Evolutionary conservation across 2,797 vertebrate species (phyloP).

Genomic region (Gobio occitaniae): DNA sequence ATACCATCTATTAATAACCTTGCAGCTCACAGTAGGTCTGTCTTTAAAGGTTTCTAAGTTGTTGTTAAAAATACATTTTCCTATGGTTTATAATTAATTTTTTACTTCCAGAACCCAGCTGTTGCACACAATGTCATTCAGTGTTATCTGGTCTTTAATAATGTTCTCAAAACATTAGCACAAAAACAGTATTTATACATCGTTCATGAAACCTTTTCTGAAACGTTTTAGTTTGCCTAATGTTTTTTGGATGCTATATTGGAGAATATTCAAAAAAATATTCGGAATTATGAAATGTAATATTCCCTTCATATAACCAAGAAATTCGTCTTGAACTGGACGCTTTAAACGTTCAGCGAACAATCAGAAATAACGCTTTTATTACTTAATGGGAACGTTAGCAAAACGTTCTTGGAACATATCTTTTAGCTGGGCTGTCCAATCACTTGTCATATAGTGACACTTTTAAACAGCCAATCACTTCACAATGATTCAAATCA

Average conservation of each 20-base stretch:
- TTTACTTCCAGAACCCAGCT: not conserved
- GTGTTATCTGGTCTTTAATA: not conserved
- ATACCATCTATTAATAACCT: not conserved
- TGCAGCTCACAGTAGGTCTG: not conserved
- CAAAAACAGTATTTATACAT: too few species aligned
- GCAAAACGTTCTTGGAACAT: not conserved
- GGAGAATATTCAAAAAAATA: not conserved
- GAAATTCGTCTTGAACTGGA: not conserved
- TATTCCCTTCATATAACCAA: not conserved
- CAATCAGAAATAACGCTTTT: not conserved
- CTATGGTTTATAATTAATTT: too few species aligned
- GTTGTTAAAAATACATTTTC: not conserved
- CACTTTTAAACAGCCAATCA: not conserved
- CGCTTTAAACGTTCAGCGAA: not conserved
- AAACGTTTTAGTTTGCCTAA: not conserved
- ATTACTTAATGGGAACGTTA: not conserved
- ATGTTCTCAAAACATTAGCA: not conserved
- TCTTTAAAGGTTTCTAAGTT: not conserved
- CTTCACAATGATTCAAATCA: not conserved
- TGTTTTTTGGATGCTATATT: not conserved
- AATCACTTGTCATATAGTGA: not conserved
- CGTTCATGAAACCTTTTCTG: too few species aligned
- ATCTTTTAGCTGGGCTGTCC: not conserved
- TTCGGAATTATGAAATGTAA: too few species aligned
- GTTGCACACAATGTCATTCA: not conserved